Conservation (phyloP, 2,113 vertebrate genomes). For the Poecile atricapillus region DNA sequence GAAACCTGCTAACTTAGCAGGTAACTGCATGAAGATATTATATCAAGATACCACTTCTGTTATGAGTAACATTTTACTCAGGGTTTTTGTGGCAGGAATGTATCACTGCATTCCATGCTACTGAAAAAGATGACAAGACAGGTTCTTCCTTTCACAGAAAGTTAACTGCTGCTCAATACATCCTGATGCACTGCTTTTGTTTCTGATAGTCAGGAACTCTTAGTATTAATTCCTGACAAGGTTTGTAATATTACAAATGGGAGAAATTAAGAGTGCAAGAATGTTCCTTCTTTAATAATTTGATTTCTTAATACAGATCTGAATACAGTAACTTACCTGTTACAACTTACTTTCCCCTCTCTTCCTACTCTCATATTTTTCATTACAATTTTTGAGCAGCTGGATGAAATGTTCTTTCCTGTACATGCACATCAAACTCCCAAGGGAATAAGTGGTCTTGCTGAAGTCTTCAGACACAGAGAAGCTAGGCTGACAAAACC, state of each 20-base stretch:
- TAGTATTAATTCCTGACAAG: not conserved
- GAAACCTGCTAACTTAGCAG: not conserved
- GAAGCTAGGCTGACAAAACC: not conserved
- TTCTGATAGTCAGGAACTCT: not conserved
- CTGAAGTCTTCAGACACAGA: not conserved
- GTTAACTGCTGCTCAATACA: not conserved
- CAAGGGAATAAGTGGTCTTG: not conserved
- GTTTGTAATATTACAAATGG: not conserved
- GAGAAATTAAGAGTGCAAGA: not conserved
- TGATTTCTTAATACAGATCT: not conserved
- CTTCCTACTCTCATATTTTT: not conserved
- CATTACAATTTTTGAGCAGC: not conserved
- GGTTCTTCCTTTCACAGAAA: not conserved
- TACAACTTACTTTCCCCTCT: not conserved
- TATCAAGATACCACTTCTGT: not conserved
- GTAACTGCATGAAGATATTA: not conserved
- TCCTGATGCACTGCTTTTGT: not conserved
- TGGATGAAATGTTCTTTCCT: not conserved
- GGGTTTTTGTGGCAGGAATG: not conserved
- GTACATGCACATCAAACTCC: not conserved
- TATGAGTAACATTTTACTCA: not conserved
- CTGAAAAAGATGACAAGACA: not conserved
- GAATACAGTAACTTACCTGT: not conserved
- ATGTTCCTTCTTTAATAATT: not conserved
- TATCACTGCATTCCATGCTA: not conserved